Base-by-base conservation (phyloP, 2,888 invertebrate genomes). In the Protodeltote pygarga region DNA sequence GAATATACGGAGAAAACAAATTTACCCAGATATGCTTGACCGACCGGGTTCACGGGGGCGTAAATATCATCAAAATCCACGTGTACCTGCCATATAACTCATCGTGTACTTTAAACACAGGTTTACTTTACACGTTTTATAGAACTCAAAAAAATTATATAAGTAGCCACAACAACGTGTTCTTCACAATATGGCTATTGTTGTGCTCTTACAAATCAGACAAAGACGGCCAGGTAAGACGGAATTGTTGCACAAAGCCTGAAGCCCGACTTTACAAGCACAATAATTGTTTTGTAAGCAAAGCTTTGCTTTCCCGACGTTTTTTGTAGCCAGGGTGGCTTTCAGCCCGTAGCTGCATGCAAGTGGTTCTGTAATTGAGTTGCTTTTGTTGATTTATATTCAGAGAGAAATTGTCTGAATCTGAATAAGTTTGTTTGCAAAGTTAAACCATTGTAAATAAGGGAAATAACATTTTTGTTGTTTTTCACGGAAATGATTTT, bases 221-320 rank as follows among this genome's bases (percentile, higher is more conserved):
- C 65, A 64, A 65, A 54, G 61, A 58, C 47, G 23, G 15, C 21
- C 65, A 65, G 65, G 68, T 65, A 68, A 54, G 48, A 51, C 40
- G 31, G 34, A 45, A 54, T 59, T 49, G 61, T 59, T 65, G 40
- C 16, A 40, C 15, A 41, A 38, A 52, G 48, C 34, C 33, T 35
- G 46, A 39, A 41, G 40, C 42, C 31, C 16, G 27, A 27, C 51
- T 52, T 42, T 45, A 47, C 35, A 39, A 52, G 39, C 40, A 70
- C 67, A 54, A 57, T 58, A 42, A 63, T 63, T 67, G 64, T 70
- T 58, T 63, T 63, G 54, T 64, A 49, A 33, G 33, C 37, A 37
- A 52, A 47, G 47, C 42, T 48, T 53, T 47, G 46, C 44, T 38
- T 61, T 61, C 46, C 27, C 45, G 13, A 44, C 16, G 50, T 68